Evolutionary conservation across 2,888 invertebrate genomes (phyloP), one percentile per base, ranked within the genome.

Genomic region (Oscheius sp.): DNA sequence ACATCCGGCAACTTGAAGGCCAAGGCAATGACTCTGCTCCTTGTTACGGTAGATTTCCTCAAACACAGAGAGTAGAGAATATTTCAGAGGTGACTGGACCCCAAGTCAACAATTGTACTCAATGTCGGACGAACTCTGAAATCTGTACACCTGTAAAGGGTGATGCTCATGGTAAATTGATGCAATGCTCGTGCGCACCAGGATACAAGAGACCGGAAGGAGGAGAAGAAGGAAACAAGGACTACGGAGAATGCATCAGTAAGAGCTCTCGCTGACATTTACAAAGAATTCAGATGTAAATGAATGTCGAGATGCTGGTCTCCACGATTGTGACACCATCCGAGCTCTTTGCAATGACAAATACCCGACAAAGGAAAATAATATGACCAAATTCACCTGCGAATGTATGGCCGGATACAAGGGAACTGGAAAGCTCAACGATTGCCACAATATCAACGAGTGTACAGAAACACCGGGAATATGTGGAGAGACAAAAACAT

Each of bases 261-360:
- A 35, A 55, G 69, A 27, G 41, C 1, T 25, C 25, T 69, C n/a
- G 2, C 1, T 3, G n/a, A 13, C 27, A 45, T 25, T 12, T n/a
- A 49, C 18, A 6, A 35, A 25, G 23, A 18, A 46, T 78, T 58
- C 43, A 88, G 88, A 88, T 76, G 73, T 88, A 27, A 83, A 88
- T 72, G 88, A 88, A 74, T 88, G 88, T 75, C 3, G 18, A 9
- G 79, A 79, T 23, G 70, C 81, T 1, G 63, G 71, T n/a, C 76
- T 73, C 18, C 74, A 76, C 1, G 78, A 80, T 13, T 89, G 88
- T 72, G 75, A 78, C 29, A 7, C 25, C 13, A 25, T 18, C 27
- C 53, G 72, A 35, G 72, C 55, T n/a, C 16, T 7, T 7, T 72
- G 72, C 23, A 23, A 16, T 1, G 72, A 72, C 23, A 1, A 35